Evolutionary conservation across 2,888 invertebrate genomes (phyloP).

Genomic region (Drosophila neotestacea): DNA sequence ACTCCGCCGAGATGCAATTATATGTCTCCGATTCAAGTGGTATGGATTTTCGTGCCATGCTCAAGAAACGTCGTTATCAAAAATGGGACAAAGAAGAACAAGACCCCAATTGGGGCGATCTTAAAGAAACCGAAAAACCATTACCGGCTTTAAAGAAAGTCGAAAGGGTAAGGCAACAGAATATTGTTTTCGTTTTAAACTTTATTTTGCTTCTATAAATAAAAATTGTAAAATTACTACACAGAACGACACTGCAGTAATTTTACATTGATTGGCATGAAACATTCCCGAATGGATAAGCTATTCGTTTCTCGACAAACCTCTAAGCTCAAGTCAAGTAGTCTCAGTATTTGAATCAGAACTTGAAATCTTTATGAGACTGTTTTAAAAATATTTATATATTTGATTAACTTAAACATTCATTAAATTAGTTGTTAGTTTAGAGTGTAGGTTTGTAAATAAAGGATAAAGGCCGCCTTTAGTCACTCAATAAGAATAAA

Average conservation of each 20-base stretch:
- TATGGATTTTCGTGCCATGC: conserved; percentile 99
- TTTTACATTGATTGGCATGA: conserved; percentile 12
- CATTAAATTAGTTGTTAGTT: not conserved
- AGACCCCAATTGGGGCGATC: conserved; percentile 96
- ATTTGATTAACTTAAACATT: not conserved
- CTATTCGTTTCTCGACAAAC: not conserved
- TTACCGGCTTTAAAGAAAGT: conserved; percentile 95
- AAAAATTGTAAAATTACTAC: conserved; percentile 1
- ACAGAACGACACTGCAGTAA: conserved; percentile 16
- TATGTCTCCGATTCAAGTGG: conserved; percentile 99
- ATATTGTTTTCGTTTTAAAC: not conserved
- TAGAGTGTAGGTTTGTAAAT: too few relatives aligned
- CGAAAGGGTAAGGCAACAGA: conserved; percentile 91
- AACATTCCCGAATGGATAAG: not conserved
- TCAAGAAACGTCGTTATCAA: conserved; percentile 97
- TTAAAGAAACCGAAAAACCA: conserved; percentile 96
- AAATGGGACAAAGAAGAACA: conserved; percentile 96
- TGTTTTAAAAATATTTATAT: not conserved
- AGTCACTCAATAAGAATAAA: too few relatives aligned
- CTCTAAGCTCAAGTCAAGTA: not conserved
- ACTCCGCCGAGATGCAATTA: conserved; percentile 97
- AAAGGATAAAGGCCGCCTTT: too few relatives aligned
- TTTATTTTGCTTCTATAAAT: conserved; percentile 3
- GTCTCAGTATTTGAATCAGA: not conserved
- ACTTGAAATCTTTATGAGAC: not conserved